Evolutionary conservation across 2,113 vertebrate genomes (phyloP).

Genomic region (Alethe castanea): DNA sequence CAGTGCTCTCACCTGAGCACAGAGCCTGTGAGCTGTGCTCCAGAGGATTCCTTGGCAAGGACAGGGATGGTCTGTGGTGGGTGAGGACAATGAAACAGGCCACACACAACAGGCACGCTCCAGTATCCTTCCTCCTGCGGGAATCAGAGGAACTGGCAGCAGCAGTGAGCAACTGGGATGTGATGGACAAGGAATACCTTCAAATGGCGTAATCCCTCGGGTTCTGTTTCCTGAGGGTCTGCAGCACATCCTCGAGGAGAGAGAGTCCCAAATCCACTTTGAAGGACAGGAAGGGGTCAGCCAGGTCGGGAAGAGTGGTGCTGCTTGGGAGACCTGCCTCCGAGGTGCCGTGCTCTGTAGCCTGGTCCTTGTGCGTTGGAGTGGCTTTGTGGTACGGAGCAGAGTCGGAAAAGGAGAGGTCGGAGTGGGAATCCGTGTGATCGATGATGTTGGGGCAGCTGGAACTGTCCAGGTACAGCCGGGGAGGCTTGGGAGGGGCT

Average conservation of each 20-base stretch:
- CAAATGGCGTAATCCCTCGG: constrained; percentile 67
- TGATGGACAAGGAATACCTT: neutral
- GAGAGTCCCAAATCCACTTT: constrained; percentile 90
- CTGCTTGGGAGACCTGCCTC: neutral
- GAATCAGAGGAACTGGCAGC: neutral
- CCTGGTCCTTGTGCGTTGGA: constrained; percentile 46
- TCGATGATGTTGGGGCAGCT: constrained; percentile 79
- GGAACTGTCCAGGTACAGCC: constrained; percentile 82
- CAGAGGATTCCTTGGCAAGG: neutral
- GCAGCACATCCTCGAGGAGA: constrained; percentile 90
- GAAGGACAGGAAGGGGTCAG: constrained; percentile 74
- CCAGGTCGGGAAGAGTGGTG: constrained; percentile 47
- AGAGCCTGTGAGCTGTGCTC: neutral
- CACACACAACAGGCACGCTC: neutral
- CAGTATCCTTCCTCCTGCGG: neutral
- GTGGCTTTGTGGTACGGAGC: constrained; percentile 39
- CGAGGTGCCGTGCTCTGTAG: neutral
- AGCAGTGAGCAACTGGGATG: neutral
- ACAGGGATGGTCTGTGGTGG: neutral
- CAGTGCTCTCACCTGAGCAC: neutral
- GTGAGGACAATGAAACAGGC: neutral
- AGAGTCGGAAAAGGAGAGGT: constrained; percentile 54
- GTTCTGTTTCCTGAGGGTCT: constrained; percentile 87
- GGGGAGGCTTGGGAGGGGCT: constrained; percentile 92
- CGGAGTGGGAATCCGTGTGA: constrained; percentile 45